Evolutionary conservation across 1,140 invertebrate genomes (phyloP).

Genomic region (Drosophila mauritiana): DNA sequence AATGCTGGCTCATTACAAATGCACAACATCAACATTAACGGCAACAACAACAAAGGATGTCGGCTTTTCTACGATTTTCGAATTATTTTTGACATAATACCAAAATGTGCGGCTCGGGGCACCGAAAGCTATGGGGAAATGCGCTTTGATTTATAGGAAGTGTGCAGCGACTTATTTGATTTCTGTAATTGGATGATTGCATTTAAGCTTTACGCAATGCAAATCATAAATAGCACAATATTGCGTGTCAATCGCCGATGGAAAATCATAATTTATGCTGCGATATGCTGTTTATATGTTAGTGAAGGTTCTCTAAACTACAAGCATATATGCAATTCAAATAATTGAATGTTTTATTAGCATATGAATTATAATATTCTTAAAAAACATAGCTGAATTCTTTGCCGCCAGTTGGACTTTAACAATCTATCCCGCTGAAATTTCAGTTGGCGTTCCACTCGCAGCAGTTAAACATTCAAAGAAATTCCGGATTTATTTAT

Average conservation of each 20-base stretch:
- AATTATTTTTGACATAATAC: slow-evolving; percentile 48
- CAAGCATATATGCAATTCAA: too few species aligned
- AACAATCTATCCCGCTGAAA: background rate
- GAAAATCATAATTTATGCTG: background rate
- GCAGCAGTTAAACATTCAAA: slow-evolving; percentile 28
- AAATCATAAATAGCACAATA: slow-evolving; percentile 14
- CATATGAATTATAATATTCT: too few species aligned
- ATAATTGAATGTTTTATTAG: too few species aligned
- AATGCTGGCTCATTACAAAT: slow-evolving; percentile 53
- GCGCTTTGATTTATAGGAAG: slow-evolving; percentile 16
- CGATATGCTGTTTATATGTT: background rate
- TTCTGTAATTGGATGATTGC: slow-evolving; percentile 20
- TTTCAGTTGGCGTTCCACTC: slow-evolving; percentile 11
- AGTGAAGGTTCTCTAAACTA: background rate
- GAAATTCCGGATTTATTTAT: slow-evolving; percentile 29
- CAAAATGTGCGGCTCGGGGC: slow-evolving; percentile 11
- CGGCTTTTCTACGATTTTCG: slow-evolving; percentile 33
- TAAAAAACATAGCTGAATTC: too few species aligned
- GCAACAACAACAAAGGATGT: slow-evolving; percentile 51
- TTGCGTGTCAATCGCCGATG: background rate
- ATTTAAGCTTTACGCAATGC: slow-evolving; percentile 7
- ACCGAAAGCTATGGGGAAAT: slow-evolving; percentile 7
- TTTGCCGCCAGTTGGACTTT: too few species aligned
- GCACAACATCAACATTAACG: slow-evolving; percentile 46
- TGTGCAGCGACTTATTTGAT: slow-evolving; percentile 9